Conservation (phyloP, 35 echinoderm and acorn worm species). For the Amphiura filiformis region DNA sequence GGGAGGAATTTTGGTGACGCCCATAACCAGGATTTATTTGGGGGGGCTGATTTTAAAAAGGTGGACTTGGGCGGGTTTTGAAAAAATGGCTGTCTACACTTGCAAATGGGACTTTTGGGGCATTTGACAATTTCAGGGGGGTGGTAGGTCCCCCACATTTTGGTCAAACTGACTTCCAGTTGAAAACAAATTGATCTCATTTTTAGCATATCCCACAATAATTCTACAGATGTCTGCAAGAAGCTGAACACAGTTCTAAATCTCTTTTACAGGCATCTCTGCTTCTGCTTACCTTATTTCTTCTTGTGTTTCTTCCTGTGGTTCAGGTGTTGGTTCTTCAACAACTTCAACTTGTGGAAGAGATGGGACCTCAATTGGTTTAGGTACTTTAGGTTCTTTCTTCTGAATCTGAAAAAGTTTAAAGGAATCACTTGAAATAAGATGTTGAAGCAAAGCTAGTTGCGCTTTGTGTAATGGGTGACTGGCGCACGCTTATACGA, state of each 20-base stretch:
- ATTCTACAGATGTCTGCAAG: too few relatives aligned
- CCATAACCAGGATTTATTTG: too few relatives aligned
- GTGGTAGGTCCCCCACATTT: background rate
- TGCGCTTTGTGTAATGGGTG: background rate
- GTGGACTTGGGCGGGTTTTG: too few relatives aligned
- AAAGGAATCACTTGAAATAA: background rate
- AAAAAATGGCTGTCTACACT: background rate
- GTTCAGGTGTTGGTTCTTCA: background rate
- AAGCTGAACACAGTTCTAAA: too few relatives aligned
- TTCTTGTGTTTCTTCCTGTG: background rate
- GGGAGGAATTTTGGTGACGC: background rate
- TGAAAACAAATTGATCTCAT: background rate
- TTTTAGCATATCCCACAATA: too few relatives aligned
- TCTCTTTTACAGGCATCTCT: background rate
- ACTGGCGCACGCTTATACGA: too few relatives aligned
- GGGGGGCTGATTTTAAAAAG: too few relatives aligned
- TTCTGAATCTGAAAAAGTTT: background rate
- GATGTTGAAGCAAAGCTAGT: background rate
- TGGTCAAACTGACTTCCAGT: background rate
- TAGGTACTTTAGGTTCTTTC: background rate
- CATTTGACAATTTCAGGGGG: background rate
- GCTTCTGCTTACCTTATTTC: background rate
- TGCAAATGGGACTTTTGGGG: too few relatives aligned
- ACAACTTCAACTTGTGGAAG: background rate
- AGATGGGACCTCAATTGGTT: background rate